Evolutionary conservation across 2,113 vertebrate genomes (phyloP), one percentile per base, ranked within the genome.

Genomic region (Leptobrachium leishanense): DNA sequence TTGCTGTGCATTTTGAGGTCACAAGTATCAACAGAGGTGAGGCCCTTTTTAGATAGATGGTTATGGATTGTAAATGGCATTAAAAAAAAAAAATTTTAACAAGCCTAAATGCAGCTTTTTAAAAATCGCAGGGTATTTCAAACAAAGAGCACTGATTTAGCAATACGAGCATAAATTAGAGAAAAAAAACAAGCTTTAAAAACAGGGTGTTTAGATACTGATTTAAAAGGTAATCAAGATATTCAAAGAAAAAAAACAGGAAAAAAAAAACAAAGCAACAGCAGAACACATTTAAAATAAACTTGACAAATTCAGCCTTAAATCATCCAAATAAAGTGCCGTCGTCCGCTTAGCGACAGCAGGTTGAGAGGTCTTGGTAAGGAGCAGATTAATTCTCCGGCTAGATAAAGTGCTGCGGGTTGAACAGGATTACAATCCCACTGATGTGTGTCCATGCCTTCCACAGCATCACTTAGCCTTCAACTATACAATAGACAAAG

Each of bases 401-500:
- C 8, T 11, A 68, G 71, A 74, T 74, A 68, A 74, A 31, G 13
- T 63, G 46, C 63, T 46, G 44, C 5, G 62, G 42, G 62, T 1
- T 57, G 59, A 55, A 66, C 62, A 55, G 77, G 69, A 79, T 79
- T 79, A 79, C 53, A 44, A 79, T 53, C 69, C 69, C 77, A 79
- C 68, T 80, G 71, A 80, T 74, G 77, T 80, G 71, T 74, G 71
- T 70, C 40, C 77, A 43, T 74, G 71, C 63, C 77, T 66, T 73
- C 63, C 64, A 3, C 41, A 41, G 10, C 43, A 55, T 53, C 59
- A 44, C 72, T 74, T 68, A 80, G 77, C 77, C 71, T 73, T 80
- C 77, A 80, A 68, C 41, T 57, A 68, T 41, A 80, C 77, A 80
- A 80, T 80, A 63, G 77, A 80, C 71, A 80, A 80, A 80, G 77